Base-by-base conservation (phyloP, 2,113 vertebrate genomes). In the Oxygymnocypris stewartii region DNA sequence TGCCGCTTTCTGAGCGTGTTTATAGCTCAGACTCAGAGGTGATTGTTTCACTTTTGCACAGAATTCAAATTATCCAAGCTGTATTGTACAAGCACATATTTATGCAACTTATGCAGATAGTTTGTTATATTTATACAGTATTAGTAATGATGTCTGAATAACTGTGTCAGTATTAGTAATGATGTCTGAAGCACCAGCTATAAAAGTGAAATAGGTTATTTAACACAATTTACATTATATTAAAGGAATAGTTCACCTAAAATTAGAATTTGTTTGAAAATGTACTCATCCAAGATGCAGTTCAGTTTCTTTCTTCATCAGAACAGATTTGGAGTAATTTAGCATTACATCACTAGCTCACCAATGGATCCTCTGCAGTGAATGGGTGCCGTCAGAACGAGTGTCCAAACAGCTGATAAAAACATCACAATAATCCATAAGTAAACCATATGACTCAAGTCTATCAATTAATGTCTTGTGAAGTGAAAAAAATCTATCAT, bases 1-100 rank as follows among this genome's bases (percentile, higher is more conserved):
- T 88, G 84, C 67, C 44, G 40, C 28, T 23, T n/a, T 83, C 85
- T 84, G 84, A 76, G 82, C 42, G 35, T 71, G 88, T 82, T 7
- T 84, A 25, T 76, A 84, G 67, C 59, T 81, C 87, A 84, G 77
- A 87, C 10, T 54, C 85, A 81, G 86, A 92, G 91, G 93, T 93
- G 87, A 44, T 84, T 35, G 31, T 65, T 61, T 82, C 2, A 44
- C 63, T 76, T 87, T 78, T n/a, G 42, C 18, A 49, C 37, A 23
- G 31, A 18, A 40, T 8, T 71, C 67, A 16, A 4, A 40, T 71
- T 71, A 71, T 71, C 40, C 67, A 23, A 18, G 10, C 9, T 5
- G 2, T 37, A 23, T 10, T 40, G 18, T 40, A 40, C 67, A 71
- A 71, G 35, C 18, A 73, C 69, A 40, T 11, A 23, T 40, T 0